phyloP scores from a whole-genome alignment of 2,113 vertebrate species.

The Laticauda colubrina region DNA sequence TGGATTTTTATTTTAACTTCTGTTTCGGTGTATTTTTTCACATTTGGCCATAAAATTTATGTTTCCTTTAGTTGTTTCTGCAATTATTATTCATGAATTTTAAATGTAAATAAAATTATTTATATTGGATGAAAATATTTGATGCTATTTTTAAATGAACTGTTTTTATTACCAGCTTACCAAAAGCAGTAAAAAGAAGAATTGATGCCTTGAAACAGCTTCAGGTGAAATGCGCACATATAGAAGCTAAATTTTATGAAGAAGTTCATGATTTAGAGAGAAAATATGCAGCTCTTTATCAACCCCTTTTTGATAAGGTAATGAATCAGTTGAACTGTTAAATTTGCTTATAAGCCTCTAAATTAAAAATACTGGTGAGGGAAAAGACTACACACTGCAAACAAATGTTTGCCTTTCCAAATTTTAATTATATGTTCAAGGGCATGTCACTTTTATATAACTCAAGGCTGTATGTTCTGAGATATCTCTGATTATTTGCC shows the following conservation, averaged over 20 bases:
- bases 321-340: neutral
- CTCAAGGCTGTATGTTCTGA: neutral
- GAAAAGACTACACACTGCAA: neutral
- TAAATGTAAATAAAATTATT: neutral
- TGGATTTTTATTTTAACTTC: neutral
- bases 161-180: slow-evolving; percentile 72
- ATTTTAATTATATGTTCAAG: neutral
- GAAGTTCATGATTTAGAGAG: slow-evolving; percentile 96
- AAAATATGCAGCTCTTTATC: slow-evolving; percentile 91
- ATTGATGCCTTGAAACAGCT: slow-evolving; percentile 94
- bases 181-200: slow-evolving; percentile 91
- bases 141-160: neutral
- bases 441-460: neutral
- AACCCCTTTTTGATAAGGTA: slow-evolving; percentile 95
- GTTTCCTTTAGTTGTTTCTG: neutral
- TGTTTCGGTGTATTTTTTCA: neutral
- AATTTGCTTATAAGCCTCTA: neutral
- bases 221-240: slow-evolving; percentile 91
- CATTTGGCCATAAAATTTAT: neutral
- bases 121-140: neutral
- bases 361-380: neutral
- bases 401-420: neutral
- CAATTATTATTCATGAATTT: neutral
- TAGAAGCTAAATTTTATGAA: slow-evolving; percentile 97
- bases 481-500: neutral